phyloP scores from a whole-genome alignment of 2,113 vertebrate species.

The Hystrix cristata region DNA sequence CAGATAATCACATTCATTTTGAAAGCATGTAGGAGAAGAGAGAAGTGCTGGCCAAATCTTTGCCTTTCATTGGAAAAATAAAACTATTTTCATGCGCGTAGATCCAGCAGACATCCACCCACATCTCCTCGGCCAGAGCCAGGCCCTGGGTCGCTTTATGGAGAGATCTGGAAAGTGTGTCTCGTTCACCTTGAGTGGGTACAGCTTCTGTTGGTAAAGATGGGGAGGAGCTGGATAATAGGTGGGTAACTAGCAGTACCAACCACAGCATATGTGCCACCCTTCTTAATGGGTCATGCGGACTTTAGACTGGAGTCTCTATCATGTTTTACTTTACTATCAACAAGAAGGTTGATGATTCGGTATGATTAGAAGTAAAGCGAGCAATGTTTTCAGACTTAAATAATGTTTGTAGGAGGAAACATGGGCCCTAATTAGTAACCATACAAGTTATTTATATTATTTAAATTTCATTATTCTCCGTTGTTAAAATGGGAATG shows the following conservation, averaged over 20 bases:
- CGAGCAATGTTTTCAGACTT: neutral
- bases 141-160: neutral
- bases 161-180: neutral
- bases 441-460: neutral
- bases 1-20: neutral
- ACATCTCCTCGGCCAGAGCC: neutral
- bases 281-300: neutral
- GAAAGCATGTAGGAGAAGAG: neutral
- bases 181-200: neutral
- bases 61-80: neutral
- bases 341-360: neutral
- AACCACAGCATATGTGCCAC: fast-evolving
- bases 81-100: neutral
- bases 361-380: neutral
- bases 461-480: neutral
- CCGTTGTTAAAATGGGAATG: neutral
- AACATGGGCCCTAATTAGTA: neutral
- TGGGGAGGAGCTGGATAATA: too few relatives aligned
- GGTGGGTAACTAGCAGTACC: neutral
- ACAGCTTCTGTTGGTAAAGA: neutral
- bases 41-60: neutral
- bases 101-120: fast-evolving
- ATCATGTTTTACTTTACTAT: neutral
- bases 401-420: neutral
- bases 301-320: neutral